Percentiles rank a stretch among this genome's conserved stretches.
These are phyloP conservation scores for Siphonodentalium dalli DNA, from an alignment of 2,888 invertebrate species.

Conservation along the genomic window DNA sequence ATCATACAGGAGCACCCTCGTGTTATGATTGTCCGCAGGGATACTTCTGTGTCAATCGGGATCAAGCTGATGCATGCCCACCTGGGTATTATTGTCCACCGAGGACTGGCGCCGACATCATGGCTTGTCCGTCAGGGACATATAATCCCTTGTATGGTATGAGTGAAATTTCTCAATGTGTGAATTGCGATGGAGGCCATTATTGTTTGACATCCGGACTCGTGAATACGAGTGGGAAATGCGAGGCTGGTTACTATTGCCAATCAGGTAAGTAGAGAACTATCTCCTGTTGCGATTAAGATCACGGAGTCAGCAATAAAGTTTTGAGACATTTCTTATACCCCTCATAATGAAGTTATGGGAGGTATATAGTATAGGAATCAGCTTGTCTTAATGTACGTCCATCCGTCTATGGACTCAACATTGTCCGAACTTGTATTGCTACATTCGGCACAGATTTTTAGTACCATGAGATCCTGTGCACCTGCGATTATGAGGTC, in stretches of 20 bases:
- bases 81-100: conserved; percentile 56
- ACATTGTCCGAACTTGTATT: no score
- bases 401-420: no score
- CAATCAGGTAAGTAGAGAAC: conserved; percentile 39
- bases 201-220: conserved; percentile 52
- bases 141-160: conserved; percentile 52
- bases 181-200: conserved; percentile 58
- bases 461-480: no score
- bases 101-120: conserved; percentile 56
- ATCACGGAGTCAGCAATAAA: not conserved
- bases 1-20: conserved; percentile 52
- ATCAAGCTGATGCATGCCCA: conserved; percentile 54
- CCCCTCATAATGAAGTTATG: no score
- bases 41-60: conserved; percentile 54
- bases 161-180: conserved; percentile 47
- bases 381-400: no score
- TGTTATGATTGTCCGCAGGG: conserved; percentile 61
- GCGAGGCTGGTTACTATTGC: conserved; percentile 60
- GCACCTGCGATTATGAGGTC: no score
- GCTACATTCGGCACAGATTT: no score
- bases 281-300: not conserved
- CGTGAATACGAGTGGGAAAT: conserved; percentile 43
- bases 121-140: conserved; percentile 59
- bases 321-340: not conserved
- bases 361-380: no score